phyloP scores from a whole-genome alignment of 2,113 vertebrate species.

The Mormyrus iriodes region DNA sequence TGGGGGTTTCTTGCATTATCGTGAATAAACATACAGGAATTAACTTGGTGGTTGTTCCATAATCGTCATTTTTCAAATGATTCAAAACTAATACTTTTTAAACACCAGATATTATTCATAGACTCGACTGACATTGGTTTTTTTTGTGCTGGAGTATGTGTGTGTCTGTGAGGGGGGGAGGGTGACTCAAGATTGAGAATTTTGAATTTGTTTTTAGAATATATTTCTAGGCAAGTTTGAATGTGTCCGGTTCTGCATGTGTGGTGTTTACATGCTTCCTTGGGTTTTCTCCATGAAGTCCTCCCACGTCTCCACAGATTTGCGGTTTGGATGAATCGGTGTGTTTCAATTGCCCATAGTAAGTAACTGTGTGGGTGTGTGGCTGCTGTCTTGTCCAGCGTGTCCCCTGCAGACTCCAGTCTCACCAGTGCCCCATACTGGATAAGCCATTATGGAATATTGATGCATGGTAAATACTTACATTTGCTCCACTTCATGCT shows the following conservation, averaged over 20 bases:
- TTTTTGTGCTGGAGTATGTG: neutral
- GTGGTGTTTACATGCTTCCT: neutral
- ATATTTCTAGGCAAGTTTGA: neutral
- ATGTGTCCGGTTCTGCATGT: neutral
- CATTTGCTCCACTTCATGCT: neutral
- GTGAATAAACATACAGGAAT: slow-evolving; percentile 9
- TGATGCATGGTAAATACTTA: neutral
- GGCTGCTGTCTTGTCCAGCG: neutral
- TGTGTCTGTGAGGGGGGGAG: neutral
- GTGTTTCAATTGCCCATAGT: neutral
- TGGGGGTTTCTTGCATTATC: neutral
- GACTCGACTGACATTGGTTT: neutral
- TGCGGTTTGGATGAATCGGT: neutral
- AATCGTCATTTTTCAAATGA: neutral
- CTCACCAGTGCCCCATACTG: neutral
- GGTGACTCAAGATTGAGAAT: neutral
- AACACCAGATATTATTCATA: neutral
- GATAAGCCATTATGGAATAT: neutral
- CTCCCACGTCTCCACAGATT: neutral
- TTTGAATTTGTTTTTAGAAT: neutral
- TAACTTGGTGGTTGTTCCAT: neutral
- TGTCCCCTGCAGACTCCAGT: neutral
- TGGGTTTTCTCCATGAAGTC: neutral
- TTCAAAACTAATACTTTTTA: neutral
- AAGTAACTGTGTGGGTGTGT: neutral